These are phyloP conservation scores for Amia ocellicauda DNA, from an alignment of 2,113 vertebrate species.

Conservation along the genomic window DNA sequence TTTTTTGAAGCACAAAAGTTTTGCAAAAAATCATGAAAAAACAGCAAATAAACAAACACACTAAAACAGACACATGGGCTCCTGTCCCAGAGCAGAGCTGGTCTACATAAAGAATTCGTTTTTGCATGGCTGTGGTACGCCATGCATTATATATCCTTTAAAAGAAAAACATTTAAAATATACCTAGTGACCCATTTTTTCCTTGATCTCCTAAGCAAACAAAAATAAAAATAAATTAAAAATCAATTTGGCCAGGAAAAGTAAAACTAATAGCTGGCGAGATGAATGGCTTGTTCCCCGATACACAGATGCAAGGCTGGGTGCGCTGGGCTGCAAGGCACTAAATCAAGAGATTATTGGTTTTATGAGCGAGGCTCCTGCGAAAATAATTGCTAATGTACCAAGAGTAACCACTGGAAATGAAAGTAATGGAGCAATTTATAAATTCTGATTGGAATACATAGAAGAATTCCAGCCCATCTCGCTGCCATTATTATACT, in stretches of 20 bases:
- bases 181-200: slow-evolving; percentile 71
- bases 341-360: slow-evolving; percentile 73
- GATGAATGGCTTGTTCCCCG: slow-evolving; percentile 70
- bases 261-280: slow-evolving; percentile 58
- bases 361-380: slow-evolving; percentile 65
- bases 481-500: slow-evolving; percentile 61
- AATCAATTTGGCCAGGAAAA: slow-evolving; percentile 56
- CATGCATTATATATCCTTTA: slow-evolving; percentile 7
- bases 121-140: too few relatives aligned
- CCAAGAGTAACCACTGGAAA: slow-evolving; percentile 72
- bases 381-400: slow-evolving; percentile 80
- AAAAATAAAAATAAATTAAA: too few relatives aligned
- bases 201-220: slow-evolving; percentile 44
- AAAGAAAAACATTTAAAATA: slow-evolving; percentile 9
- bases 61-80: too few relatives aligned
- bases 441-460: slow-evolving; percentile 73
- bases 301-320: slow-evolving; percentile 50
- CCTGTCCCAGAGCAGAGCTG: too few relatives aligned
- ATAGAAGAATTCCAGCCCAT: slow-evolving; percentile 70
- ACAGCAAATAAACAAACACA: too few relatives aligned
- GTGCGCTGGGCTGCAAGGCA: slow-evolving; percentile 41
- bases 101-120: too few relatives aligned
- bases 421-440: slow-evolving; percentile 75
- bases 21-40: too few relatives aligned
- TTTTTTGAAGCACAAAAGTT: too few relatives aligned